Percentiles rank a stretch among this genome's conserved stretches.
phyloP scores from a whole-genome alignment of 2,797 vertebrate species.

The Caiman crocodilus region DNA sequence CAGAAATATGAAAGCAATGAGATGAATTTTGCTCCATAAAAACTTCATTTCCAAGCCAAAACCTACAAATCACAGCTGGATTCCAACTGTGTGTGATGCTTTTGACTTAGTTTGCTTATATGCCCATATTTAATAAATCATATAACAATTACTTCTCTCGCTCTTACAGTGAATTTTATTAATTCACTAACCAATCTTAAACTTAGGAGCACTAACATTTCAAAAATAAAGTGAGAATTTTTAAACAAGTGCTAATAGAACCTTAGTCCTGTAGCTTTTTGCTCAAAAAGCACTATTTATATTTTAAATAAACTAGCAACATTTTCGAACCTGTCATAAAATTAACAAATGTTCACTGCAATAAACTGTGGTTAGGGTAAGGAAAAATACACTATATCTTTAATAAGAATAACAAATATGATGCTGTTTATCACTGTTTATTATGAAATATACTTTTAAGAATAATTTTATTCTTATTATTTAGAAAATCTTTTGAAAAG shows the following conservation, averaged over 20 bases:
- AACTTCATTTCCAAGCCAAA: neutral
- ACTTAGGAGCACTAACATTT: neutral
- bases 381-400: neutral
- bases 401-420: neutral
- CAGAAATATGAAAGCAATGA: neutral
- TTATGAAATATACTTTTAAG: conserved; percentile 25
- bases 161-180: neutral
- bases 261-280: neutral
- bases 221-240: neutral
- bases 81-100: neutral
- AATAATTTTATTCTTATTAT: neutral
- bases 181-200: neutral
- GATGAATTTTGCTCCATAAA: neutral
- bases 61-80: neutral
- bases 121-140: neutral
- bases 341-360: neutral
- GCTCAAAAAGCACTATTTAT: neutral
- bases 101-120: neutral
- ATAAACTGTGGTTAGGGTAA: neutral
- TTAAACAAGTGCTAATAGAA: neutral
- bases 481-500: conserved; percentile 43
- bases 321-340: neutral
- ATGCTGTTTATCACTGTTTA: neutral
- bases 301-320: neutral
- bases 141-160: neutral